A percentile compares a stretch with the other conserved stretches of the same genome.
Evolutionary conservation across 2,888 invertebrate genomes (phyloP).

Genomic region (Hybos culiciformis): DNA sequence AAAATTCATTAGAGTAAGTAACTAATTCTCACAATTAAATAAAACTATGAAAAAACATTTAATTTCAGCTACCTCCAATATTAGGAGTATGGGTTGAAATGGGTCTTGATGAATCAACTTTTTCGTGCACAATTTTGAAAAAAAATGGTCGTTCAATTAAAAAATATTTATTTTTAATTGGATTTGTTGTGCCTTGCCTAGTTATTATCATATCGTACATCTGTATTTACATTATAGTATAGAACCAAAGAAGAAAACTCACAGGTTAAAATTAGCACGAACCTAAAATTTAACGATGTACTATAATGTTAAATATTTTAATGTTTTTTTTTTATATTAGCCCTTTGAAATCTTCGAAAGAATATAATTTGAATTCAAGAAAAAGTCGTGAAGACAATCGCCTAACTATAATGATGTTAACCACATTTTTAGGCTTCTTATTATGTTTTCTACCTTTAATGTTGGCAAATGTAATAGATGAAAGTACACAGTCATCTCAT

Average conservation of each 20-base stretch:
- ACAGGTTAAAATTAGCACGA: constrained; percentile 46
- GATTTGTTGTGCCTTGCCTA: constrained; percentile 69
- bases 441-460: constrained; percentile 77
- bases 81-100: constrained; percentile 74
- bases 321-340: constrained; percentile 10
- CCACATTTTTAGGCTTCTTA: constrained; percentile 76
- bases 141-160: constrained; percentile 69
- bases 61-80: constrained; percentile 62
- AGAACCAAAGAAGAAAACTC: constrained; percentile 55
- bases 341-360: constrained; percentile 25
- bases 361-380: constrained; percentile 16
- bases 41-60: too few relatives aligned
- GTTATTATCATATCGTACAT: constrained; percentile 76
- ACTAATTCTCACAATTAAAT: too few relatives aligned
- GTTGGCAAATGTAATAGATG: constrained; percentile 78
- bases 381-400: constrained; percentile 57
- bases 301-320: background rate
- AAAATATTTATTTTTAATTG: constrained; percentile 68
- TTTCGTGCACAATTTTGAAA: constrained; percentile 77
- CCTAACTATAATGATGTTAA: constrained; percentile 72
- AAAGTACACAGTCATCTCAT: constrained; percentile 54
- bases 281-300: constrained; percentile 23
- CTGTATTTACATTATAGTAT: constrained; percentile 70
- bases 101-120: constrained; percentile 64
- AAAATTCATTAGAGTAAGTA: too few relatives aligned